phyloP scores from a whole-genome alignment of 2,113 vertebrate species.

The Corydoras maculifer region DNA sequence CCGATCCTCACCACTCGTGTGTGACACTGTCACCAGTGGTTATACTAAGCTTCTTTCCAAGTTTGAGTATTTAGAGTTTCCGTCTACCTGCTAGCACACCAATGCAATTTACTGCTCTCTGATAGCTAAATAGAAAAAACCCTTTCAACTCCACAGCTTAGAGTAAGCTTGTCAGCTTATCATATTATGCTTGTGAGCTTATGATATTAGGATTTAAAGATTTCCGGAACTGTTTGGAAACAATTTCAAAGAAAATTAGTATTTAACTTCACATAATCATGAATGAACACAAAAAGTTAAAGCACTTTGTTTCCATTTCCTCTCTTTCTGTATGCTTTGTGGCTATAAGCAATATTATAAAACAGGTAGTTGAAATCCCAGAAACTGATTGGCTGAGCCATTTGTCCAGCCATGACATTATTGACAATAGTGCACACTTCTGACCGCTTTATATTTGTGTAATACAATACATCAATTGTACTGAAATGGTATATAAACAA shows the following conservation, averaged over 20 bases:
- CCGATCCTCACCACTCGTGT: constrained; percentile 37
- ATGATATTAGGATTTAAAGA: constrained; percentile 79
- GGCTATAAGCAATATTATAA: too few relatives aligned
- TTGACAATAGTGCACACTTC: too few relatives aligned
- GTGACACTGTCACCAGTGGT: constrained; percentile 61
- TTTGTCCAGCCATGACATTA: too few relatives aligned
- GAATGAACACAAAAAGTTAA: constrained; percentile 39
- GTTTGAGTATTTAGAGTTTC: constrained; percentile 67
- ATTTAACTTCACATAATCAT: constrained; percentile 57
- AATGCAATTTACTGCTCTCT: constrained; percentile 68
- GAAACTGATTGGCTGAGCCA: too few relatives aligned
- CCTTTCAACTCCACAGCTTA: constrained; percentile 76
- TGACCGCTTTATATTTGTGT: too few relatives aligned
- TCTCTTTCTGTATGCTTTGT: too few relatives aligned
- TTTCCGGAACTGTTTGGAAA: constrained; percentile 52
- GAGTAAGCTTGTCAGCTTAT: constrained; percentile 80
- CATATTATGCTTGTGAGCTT: constrained; percentile 78
- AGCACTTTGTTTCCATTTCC: not conserved
- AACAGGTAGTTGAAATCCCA: too few relatives aligned
- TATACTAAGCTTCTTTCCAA: constrained; percentile 67
- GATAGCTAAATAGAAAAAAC: constrained; percentile 72
- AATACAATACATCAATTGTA: too few relatives aligned
- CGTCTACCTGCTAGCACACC: constrained; percentile 56
- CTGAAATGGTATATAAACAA: too few relatives aligned
- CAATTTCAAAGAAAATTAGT: constrained; percentile 68